Base-by-base conservation (phyloP, 2,113 vertebrate genomes). In the Sakesphorus luctuosus region DNA sequence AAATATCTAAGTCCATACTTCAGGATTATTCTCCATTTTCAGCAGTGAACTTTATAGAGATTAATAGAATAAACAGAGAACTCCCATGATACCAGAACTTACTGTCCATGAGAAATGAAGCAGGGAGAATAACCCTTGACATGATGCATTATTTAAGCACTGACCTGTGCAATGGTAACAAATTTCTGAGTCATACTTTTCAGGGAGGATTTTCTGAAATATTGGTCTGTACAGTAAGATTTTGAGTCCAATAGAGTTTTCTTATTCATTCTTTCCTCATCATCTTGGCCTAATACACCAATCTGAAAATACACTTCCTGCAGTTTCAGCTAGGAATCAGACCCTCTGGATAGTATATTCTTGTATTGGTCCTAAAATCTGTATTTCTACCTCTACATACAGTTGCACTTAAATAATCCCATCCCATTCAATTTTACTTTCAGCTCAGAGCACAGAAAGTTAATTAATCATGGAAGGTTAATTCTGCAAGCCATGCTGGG, bases 41-140 rank as follows among this genome's bases (percentile, higher is more conserved):
- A 49, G 11, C 17, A 81, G 17, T 61, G 61, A 81, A 75, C 2
- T 87, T 90, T 63, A 89, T 59, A 87, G 35, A 93, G 68, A 91
- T 90, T 90, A 92, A 84, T 86, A 74, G 33, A 43, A 94, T 75
- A 84, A 96, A 78, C 65, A 94, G 78, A 92, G 61, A 89, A 63
- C 10, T 43, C 65, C 13, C 61, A 56, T 56, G 56, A 67, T 72
- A 78, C 13, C 24, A 87, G 75, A 93, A 90, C 35, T 92, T 68
- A 61, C 24, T 75, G 7, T 91, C 47, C 7, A 6, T 52, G 52
- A 94, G 77, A 87, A 97, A 87, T 36, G 35, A 90, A 86, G 46
- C 50, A 71, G 44, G 33, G 44, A 92, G 20, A 89, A 80, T 77
- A 81, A 68, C n/a, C 53, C 61, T 52, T 63, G 82, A 92, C 84